Percentiles rank a stretch among this genome's conserved stretches.
Conservation (phyloP, 2,888 invertebrate genomes). For the Tinea trinotella region DNA sequence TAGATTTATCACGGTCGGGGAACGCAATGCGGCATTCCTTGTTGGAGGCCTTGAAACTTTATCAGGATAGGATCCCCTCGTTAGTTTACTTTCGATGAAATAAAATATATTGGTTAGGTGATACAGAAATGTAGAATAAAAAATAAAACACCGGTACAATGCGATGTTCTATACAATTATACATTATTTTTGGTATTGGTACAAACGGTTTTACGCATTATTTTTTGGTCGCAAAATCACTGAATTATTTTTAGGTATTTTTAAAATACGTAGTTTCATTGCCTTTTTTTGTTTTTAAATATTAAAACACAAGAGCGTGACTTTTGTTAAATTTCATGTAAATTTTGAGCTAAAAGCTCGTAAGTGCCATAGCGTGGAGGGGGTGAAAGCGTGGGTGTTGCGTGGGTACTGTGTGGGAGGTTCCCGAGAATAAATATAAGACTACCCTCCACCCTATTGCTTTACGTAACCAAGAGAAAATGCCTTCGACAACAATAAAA, state of each 20-base stretch:
- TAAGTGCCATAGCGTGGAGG: conserved; percentile 17
- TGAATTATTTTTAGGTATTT: no score
- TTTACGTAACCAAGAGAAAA: background rate
- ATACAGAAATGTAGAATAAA: background rate
- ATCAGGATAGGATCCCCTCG: background rate
- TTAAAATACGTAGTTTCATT: no score
- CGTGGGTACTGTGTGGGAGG: conserved; percentile 19
- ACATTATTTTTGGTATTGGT: no score
- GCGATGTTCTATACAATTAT: no score
- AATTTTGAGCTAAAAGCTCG: background rate
- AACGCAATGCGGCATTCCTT: conserved; percentile 50
- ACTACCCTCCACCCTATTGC: background rate
- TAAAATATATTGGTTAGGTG: background rate
- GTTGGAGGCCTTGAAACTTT: conserved; percentile 32
- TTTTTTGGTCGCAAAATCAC: no score
- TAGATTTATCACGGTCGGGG: conserved; percentile 39
- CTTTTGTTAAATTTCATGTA: background rate
- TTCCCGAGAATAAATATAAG: conserved; percentile 1
- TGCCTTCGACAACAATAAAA: background rate
- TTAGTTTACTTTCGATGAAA: background rate
- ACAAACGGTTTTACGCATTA: no score
- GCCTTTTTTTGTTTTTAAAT: no score
- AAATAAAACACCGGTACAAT: no score
- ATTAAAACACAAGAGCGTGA: no score
- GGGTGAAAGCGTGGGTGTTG: conserved; percentile 21